Evolutionary conservation across 2,888 invertebrate species (phyloP).

Genomic region (Mythimna loreyi): DNA sequence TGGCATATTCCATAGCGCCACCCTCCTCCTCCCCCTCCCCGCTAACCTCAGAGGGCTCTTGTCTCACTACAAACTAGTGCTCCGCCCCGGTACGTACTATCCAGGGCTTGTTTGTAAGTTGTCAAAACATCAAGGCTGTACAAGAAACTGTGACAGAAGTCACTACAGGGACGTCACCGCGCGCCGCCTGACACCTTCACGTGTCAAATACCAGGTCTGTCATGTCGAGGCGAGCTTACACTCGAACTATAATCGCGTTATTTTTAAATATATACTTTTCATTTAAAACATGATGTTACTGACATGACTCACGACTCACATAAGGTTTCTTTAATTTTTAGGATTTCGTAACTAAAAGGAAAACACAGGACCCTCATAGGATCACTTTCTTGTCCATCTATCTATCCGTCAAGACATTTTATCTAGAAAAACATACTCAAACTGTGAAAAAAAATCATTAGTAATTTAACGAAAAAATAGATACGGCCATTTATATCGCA

Average conservation of each 20-base stretch:
- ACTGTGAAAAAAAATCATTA: no score
- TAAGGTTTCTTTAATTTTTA: no score
- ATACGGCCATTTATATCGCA: no score
- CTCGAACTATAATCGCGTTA: slow-evolving; percentile 9
- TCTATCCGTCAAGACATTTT: no score
- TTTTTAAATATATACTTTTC: background rate
- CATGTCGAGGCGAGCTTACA: slow-evolving; percentile 16
- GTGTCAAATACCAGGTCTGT: slow-evolving; percentile 22
- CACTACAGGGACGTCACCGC: slow-evolving; percentile 19
- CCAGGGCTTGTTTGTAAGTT: no score
- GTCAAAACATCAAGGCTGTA: no score
- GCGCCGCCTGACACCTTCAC: slow-evolving; percentile 3
- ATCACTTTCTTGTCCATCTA: no score
- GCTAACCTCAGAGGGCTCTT: background rate
- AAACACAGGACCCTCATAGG: no score
- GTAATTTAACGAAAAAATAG: no score
- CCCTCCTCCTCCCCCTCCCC: background rate
- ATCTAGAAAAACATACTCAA: no score
- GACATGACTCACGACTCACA: no score
- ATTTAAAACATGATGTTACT: background rate
- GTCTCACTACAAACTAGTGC: slow-evolving; percentile 11
- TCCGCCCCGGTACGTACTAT: background rate
- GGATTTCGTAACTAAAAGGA: no score
- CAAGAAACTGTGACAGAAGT: background rate
- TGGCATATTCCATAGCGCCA: slow-evolving; percentile 11